Base-by-base conservation (phyloP, 2,797 vertebrate genomes). In the Cacajao melanocephalus region DNA sequence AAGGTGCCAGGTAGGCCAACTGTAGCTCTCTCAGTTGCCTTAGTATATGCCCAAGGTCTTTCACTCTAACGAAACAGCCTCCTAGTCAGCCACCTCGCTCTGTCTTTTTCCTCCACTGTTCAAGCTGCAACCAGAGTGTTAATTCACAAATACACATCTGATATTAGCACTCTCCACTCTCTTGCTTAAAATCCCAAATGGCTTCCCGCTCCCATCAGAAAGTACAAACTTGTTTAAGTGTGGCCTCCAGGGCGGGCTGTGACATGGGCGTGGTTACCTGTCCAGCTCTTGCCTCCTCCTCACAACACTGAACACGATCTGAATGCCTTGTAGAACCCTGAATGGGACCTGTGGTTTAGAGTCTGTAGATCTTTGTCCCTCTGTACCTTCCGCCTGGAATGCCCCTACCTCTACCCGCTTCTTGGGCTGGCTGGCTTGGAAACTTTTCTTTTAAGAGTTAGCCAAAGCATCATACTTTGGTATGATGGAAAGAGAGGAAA, bases 261-360 rank as follows among this genome's bases (percentile, higher is more conserved):
- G 57, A 58, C 24, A 1, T 58, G 58, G 58, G 58, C 2, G 12
- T 61, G 28, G 17, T 36, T 70, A 22, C 20, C 70, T 39, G 5
- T 14, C 39, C 76, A n/a, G 22, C 30, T 28, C 33, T 9, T 76
- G 19, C 4, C 36, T 22, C 79, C 41, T 85, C 22, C 20, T 17
- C 15, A 0, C 4, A 30, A 1, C 1, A 3, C 26, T 28, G 15
- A 22, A 44, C 70, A 36, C 5, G 0, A 0, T 20, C 52, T 41
- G 70, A 73, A 33, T 30, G 46, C 50, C 85, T 55, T 4, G 2
- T 3, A 86, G 88, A 64, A 48, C 17, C 22, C 36, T 4, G 26
- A 48, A 39, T 4, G 12, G 46, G 2, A 20, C 24, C 20, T 7
- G 30, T 9, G 36, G 64, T 22, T 75, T 92, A 67, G 50, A 57